phyloP scores from a whole-genome alignment of 2,113 vertebrate species.

The Piprites chloris region DNA sequence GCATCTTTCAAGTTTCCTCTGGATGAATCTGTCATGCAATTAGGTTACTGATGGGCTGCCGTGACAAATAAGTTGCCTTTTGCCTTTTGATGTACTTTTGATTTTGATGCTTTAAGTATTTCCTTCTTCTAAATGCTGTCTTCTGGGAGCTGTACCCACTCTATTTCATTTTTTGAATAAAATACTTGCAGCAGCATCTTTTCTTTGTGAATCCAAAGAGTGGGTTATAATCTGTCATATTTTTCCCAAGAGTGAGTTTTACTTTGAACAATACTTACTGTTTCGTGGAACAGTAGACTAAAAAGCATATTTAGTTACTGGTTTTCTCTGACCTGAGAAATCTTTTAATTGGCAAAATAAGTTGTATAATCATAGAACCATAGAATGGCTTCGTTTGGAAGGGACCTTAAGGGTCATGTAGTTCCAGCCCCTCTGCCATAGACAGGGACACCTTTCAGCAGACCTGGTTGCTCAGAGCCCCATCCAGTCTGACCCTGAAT shows the following conservation, averaged over 20 bases:
- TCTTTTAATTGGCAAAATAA: neutral
- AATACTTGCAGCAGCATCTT: neutral
- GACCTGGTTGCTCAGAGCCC: neutral
- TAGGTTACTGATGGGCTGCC: conserved; percentile 33
- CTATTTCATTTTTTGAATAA: conserved; percentile 33
- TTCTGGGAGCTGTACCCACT: conserved; percentile 1
- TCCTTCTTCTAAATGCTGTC: conserved; percentile 28
- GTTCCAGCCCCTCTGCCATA: neutral
- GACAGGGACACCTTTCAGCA: neutral
- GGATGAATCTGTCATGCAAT: conserved; percentile 45
- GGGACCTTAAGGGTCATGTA: neutral
- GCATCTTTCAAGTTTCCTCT: conserved; percentile 54
- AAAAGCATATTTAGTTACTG: neutral
- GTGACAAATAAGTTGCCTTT: conserved; percentile 22
- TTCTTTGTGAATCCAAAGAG: neutral
- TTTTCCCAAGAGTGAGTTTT: conserved; percentile 17
- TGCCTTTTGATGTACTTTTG: conserved; percentile 49
- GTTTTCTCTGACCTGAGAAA: neutral
- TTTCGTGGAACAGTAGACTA: neutral
- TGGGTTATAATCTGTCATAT: neutral
- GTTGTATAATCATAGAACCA: neutral
- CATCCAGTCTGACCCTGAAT: neutral
- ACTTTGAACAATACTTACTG: neutral
- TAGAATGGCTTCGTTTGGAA: neutral
- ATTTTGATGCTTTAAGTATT: conserved; percentile 58